Conservation (phyloP, 2,888 invertebrate genomes). For the Eristalinus aeneus region DNA sequence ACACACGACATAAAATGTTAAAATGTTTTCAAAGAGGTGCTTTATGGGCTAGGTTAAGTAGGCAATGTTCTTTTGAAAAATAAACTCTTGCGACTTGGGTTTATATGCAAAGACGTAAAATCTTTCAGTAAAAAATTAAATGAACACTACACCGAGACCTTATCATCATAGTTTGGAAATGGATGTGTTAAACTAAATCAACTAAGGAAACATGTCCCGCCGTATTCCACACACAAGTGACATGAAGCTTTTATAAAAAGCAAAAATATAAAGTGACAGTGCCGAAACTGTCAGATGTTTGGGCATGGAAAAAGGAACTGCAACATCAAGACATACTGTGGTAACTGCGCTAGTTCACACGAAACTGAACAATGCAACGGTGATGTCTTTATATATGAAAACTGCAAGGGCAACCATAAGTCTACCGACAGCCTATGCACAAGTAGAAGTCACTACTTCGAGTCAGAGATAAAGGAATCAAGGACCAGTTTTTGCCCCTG, state of each 20-base stretch:
- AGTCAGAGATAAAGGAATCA: neutral
- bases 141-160: slow-evolving; percentile 6
- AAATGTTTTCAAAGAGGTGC: too few relatives aligned
- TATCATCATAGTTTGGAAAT: slow-evolving; percentile 2
- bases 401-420: neutral
- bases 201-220: neutral
- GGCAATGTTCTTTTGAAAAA: neutral
- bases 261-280: slow-evolving; percentile 59
- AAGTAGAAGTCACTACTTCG: neutral
- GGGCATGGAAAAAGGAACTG: slow-evolving; percentile 36
- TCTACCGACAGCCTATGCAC: neutral
- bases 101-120: slow-evolving; percentile 13
- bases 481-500: neutral
- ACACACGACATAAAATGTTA: too few relatives aligned
- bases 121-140: slow-evolving; percentile 11
- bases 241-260: slow-evolving; percentile 59
- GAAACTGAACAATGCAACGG: neutral
- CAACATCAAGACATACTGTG: neutral
- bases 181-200: neutral
- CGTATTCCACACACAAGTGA: slow-evolving; percentile 50
- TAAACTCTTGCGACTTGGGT: neutral
- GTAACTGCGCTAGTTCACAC: neutral
- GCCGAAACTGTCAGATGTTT: slow-evolving; percentile 41
- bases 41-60: neutral
- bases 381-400: neutral